phyloP scores from a whole-genome alignment of 2,888 invertebrate genomes.

The Nymphalis polychloros region DNA sequence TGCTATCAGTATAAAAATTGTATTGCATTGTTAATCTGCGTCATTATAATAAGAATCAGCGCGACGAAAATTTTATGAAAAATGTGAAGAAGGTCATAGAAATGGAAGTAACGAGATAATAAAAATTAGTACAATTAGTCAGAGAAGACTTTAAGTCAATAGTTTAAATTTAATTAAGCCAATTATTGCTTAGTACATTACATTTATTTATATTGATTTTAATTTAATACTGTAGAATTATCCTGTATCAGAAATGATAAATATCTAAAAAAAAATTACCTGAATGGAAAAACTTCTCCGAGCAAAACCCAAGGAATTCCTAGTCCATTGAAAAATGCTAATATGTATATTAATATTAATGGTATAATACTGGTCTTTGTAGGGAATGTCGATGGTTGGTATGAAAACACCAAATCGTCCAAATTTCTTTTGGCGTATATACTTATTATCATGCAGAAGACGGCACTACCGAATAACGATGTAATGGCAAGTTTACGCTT shows the following conservation, averaged over 20 bases:
- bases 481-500: slow-evolving; percentile 74
- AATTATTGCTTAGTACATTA: too few relatives aligned
- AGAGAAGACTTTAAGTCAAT: too few relatives aligned
- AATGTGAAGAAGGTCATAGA: too few relatives aligned
- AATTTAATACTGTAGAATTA: too few relatives aligned
- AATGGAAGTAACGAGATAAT: too few relatives aligned
- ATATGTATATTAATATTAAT: slow-evolving; percentile 62
- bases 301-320: slow-evolving; percentile 80
- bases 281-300: slow-evolving; percentile 82
- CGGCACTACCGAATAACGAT: slow-evolving; percentile 65
- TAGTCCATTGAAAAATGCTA: slow-evolving; percentile 65
- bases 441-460: slow-evolving; percentile 68
- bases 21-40: too few relatives aligned
- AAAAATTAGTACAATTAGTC: too few relatives aligned
- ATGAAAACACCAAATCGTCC: slow-evolving; percentile 67
- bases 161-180: too few relatives aligned
- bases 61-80: too few relatives aligned
- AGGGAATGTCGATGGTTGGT: slow-evolving; percentile 65
- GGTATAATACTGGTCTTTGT: slow-evolving; percentile 64
- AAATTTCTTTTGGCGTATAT: slow-evolving; percentile 65
- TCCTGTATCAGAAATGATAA: neutral
- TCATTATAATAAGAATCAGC: too few relatives aligned
- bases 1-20: too few relatives aligned
- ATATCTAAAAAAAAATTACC: slow-evolving; percentile 53
- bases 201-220: too few relatives aligned